phyloP scores from a whole-genome alignment of 2,113 vertebrate species.

The Corythaixoides concolor region DNA sequence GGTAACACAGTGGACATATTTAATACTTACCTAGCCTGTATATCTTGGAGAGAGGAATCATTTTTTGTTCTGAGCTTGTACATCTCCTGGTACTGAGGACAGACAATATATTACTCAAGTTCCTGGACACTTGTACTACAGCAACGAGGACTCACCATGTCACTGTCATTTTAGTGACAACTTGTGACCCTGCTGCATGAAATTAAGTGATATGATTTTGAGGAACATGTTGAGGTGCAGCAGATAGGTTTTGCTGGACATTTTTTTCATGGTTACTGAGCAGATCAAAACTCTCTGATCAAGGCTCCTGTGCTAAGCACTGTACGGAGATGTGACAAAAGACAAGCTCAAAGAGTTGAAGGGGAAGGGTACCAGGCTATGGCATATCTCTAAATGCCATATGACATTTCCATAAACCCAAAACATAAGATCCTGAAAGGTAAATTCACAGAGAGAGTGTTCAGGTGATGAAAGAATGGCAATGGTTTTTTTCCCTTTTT shows the following conservation, averaged over 20 bases:
- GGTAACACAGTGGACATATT: not conserved
- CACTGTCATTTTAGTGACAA: not conserved
- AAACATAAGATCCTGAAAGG: not conserved
- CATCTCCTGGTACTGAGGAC: not conserved
- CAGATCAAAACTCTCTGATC: not conserved
- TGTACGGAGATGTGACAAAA: not conserved
- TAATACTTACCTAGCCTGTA: not conserved
- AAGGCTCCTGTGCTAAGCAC: not conserved
- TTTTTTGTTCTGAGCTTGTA: not conserved
- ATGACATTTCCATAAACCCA: not conserved
- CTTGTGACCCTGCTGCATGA: not conserved
- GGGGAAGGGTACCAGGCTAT: not conserved
- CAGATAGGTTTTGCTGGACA: not conserved
- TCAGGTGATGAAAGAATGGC: not conserved
- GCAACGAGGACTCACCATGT: not conserved
- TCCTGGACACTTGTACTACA: not conserved
- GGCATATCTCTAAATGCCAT: not conserved
- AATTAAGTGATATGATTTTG: not conserved
- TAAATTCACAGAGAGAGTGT: not conserved
- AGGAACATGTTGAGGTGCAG: not conserved
- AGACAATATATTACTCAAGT: not conserved
- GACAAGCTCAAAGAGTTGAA: not conserved
- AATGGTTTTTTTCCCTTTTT: accelerated
- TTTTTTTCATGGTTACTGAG: not conserved
- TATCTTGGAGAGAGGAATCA: not conserved